Conservation (phyloP, 2,888 invertebrate genomes). For the Drosophila subquinaria region DNA sequence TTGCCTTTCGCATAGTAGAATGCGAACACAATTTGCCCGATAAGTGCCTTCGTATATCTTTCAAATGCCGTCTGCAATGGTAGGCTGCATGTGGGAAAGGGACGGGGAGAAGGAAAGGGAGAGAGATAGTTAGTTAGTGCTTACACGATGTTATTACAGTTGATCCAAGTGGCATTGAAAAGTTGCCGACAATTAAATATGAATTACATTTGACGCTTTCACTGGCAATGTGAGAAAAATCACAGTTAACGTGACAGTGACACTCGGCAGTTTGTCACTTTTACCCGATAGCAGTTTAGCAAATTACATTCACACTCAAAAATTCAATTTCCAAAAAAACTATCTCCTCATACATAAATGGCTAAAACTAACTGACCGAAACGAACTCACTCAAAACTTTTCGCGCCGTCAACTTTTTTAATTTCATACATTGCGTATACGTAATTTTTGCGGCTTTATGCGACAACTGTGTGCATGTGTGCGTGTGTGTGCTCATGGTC, state of each 20-base stretch:
- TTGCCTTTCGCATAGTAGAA: slow-evolving; percentile 48
- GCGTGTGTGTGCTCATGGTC: slow-evolving; percentile 36
- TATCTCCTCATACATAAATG: slow-evolving; percentile 28
- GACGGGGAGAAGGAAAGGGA: too few relatives aligned
- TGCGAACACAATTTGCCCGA: slow-evolving; percentile 44
- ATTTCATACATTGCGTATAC: slow-evolving; percentile 74
- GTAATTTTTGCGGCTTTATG: slow-evolving; percentile 73
- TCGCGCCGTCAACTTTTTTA: slow-evolving; percentile 66
- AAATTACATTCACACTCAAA: slow-evolving; percentile 47
- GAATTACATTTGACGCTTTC: slow-evolving; percentile 30
- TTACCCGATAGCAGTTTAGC: slow-evolving; percentile 28
- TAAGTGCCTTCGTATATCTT: slow-evolving; percentile 50
- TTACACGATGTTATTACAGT: slow-evolving; percentile 34
- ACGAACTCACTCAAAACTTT: slow-evolving; percentile 48
- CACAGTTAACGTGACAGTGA: slow-evolving; percentile 8
- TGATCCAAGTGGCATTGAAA: slow-evolving; percentile 5
- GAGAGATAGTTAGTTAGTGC: slow-evolving; percentile 9
- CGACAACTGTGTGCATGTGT: slow-evolving; percentile 31
- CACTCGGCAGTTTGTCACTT: slow-evolving; percentile 33
- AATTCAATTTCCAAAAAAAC: slow-evolving; percentile 45
- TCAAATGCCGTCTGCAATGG: slow-evolving; percentile 32
- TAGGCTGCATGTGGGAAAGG: neutral
- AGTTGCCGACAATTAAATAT: slow-evolving; percentile 41
- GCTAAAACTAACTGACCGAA: slow-evolving; percentile 57
- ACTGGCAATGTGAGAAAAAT: slow-evolving; percentile 34